These are phyloP conservation scores for Nettapus auritus DNA, from an alignment of 2,113 vertebrate genomes.

Conservation along the genomic window DNA sequence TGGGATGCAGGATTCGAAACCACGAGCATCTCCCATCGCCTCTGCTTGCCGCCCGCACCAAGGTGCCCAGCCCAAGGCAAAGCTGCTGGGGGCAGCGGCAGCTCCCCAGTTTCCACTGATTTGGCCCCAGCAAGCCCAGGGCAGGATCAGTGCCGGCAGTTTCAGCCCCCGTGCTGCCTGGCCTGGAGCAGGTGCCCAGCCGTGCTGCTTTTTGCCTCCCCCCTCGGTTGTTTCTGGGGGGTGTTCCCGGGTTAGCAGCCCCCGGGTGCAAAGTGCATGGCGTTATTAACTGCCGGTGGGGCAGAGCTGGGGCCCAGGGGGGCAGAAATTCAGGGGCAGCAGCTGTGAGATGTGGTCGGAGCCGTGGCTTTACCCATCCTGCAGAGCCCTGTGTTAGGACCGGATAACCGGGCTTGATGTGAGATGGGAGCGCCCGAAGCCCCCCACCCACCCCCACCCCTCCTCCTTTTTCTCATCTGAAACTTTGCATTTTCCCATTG, in stretches of 20 bases:
- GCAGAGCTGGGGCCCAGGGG: not conserved
- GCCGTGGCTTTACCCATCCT: not conserved
- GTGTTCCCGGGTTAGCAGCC: not conserved
- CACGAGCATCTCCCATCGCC: not conserved
- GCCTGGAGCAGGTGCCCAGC: too few relatives aligned
- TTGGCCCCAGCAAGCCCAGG: too few relatives aligned
- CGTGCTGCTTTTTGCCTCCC: not conserved
- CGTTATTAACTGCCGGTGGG: not conserved
- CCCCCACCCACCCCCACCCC: fast-evolving
- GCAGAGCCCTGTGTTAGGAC: not conserved
- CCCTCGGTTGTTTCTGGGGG: not conserved
- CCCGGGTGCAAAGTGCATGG: not conserved
- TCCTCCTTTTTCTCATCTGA: not conserved
- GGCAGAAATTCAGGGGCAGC: not conserved
- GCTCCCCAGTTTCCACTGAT: not conserved
- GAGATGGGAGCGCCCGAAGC: not conserved
- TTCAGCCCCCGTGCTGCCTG: not conserved
- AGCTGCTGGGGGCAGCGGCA: not conserved
- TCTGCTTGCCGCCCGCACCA: not conserved
- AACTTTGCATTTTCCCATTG: not conserved
- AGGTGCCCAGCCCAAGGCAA: not conserved
- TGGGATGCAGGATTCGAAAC: too few relatives aligned
- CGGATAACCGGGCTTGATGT: not conserved
- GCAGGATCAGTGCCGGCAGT: too few relatives aligned
- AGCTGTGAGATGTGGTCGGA: fast-evolving